phyloP scores from a whole-genome alignment of 2,113 vertebrate species.

The Neomonachus schauinslandi region DNA sequence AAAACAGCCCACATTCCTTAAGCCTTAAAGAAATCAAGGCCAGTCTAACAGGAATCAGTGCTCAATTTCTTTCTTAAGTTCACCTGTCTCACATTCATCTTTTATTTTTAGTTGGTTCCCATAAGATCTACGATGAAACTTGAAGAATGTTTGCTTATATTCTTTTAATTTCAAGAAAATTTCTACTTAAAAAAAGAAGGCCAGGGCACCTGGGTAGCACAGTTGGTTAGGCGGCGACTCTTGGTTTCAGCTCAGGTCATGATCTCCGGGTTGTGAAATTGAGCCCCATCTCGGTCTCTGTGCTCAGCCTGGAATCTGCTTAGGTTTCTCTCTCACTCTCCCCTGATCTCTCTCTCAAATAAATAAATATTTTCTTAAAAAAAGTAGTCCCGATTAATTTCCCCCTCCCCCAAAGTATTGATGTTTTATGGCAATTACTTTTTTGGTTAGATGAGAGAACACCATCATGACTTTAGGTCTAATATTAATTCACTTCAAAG shows the following conservation, averaged over 20 bases:
- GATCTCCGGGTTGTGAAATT: neutral
- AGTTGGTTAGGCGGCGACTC: neutral
- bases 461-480: neutral
- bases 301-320: neutral
- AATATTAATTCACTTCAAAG: conserved; percentile 13
- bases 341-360: neutral
- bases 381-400: neutral
- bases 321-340: neutral
- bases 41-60: neutral
- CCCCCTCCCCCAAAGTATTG: neutral
- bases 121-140: neutral
- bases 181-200: neutral
- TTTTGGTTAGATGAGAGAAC: conserved; percentile 17
- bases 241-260: neutral
- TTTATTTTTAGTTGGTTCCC: neutral
- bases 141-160: neutral
- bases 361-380: neutral
- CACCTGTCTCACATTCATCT: neutral
- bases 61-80: neutral
- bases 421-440: neutral
- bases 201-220: neutral
- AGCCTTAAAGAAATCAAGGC: neutral
- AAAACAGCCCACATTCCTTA: neutral
- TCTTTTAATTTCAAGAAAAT: neutral
- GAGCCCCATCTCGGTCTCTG: neutral